These are phyloP conservation scores for Oreocharis arfaki DNA, from an alignment of 2,113 vertebrate genomes.

Conservation along the genomic window DNA sequence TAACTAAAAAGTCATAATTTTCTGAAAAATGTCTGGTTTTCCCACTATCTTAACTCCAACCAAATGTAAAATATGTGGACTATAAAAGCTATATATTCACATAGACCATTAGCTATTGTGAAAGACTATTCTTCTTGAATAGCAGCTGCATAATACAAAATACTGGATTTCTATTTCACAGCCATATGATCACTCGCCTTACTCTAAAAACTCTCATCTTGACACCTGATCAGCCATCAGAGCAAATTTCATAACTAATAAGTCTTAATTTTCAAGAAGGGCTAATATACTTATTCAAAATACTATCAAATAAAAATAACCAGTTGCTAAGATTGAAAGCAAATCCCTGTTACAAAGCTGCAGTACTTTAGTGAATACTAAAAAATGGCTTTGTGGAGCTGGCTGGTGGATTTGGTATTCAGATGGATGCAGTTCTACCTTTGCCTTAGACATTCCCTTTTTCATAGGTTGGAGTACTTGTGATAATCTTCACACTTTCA, in stretches of 20 bases:
- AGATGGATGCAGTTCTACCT: background rate
- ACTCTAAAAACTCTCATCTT: background rate
- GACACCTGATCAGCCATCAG: background rate
- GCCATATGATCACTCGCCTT: background rate
- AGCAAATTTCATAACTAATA: background rate
- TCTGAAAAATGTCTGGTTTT: background rate
- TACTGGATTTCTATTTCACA: conserved; percentile 14
- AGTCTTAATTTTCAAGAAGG: background rate
- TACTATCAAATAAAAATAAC: background rate
- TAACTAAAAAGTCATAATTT: background rate
- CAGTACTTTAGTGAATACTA: background rate
- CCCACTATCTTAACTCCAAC: background rate
- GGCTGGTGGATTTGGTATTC: background rate
- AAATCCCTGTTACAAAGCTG: background rate
- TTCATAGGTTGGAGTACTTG: background rate
- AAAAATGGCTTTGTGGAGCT: background rate
- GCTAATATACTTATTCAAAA: background rate
- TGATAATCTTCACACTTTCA: background rate
- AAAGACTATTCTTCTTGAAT: background rate
- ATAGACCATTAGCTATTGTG: background rate
- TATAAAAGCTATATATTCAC: background rate
- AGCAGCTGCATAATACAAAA: background rate
- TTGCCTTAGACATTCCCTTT: background rate
- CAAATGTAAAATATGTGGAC: background rate
- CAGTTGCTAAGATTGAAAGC: background rate